Percentiles rank a stretch among this genome's conserved stretches.
phyloP scores from a whole-genome alignment of 2,888 invertebrate genomes.

The Diarsia mendica region DNA sequence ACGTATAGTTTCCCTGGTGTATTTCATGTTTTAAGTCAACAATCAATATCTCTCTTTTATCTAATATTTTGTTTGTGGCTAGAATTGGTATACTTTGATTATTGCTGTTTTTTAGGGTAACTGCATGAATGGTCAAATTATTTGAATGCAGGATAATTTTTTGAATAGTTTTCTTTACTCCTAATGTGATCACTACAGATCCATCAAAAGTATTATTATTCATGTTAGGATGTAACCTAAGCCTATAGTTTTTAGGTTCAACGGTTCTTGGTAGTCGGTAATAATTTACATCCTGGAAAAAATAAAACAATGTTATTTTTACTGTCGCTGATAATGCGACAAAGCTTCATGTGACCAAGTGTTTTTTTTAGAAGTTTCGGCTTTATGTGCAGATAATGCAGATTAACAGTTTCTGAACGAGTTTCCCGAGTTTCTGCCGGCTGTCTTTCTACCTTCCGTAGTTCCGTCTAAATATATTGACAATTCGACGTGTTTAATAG shows the following conservation, averaged over 20 bases:
- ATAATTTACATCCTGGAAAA: constrained; percentile 67
- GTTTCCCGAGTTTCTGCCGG: too few relatives aligned
- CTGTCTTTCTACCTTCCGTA: neutral
- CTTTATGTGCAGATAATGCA: neutral
- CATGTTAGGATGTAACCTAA: constrained; percentile 92
- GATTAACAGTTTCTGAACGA: neutral
- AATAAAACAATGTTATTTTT: neutral
- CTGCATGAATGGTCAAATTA: constrained; percentile 86
- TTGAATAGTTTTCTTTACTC: constrained; percentile 81
- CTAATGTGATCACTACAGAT: constrained; percentile 86
- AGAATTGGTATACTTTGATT: constrained; percentile 50
- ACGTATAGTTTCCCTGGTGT: constrained; percentile 72
- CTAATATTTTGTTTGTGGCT: constrained; percentile 55
- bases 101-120: constrained; percentile 65
- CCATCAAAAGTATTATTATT: constrained; percentile 90
- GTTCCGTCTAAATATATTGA: too few relatives aligned
- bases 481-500: too few relatives aligned
- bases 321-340: neutral
- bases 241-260: constrained; percentile 92
- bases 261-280: constrained; percentile 90
- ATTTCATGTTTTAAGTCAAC: constrained; percentile 79
- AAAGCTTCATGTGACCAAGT: neutral
- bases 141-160: constrained; percentile 91
- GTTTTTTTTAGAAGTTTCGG: neutral
- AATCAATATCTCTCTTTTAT: constrained; percentile 80